phyloP scores from a whole-genome alignment of 2,113 vertebrate species.

The Myodes glareolus region DNA sequence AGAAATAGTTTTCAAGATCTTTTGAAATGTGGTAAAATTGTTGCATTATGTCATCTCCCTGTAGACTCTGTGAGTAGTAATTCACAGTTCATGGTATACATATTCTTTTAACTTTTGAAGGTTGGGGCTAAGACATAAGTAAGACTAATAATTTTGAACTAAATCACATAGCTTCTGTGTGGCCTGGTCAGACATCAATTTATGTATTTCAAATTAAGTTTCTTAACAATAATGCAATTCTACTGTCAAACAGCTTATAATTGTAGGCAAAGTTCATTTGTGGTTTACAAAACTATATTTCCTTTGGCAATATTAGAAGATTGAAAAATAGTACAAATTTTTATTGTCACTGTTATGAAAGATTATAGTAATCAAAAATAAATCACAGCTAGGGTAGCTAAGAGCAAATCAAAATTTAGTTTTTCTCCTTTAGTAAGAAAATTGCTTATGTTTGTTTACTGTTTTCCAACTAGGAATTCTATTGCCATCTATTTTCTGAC shows the following conservation, averaged over 20 bases:
- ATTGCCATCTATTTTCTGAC: conserved; percentile 46
- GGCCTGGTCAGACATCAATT: conserved; percentile 60
- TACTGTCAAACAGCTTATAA: conserved; percentile 70
- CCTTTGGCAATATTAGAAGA: conserved; percentile 67
- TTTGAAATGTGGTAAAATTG: conserved; percentile 39
- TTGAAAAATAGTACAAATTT: conserved; percentile 76
- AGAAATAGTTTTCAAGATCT: conserved; percentile 56
- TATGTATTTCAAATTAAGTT: conserved; percentile 70
- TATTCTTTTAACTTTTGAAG: conserved; percentile 56
- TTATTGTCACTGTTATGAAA: conserved; percentile 76
- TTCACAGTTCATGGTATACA: background rate
- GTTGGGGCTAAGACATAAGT: conserved; percentile 38
- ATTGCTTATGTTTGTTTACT: conserved; percentile 51
- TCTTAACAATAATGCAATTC: conserved; percentile 63
- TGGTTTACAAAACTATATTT: conserved; percentile 68
- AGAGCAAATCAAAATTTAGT: conserved; percentile 64
- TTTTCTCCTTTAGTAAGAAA: conserved; percentile 62
- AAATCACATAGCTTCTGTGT: conserved; percentile 54
- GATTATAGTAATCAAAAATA: conserved; percentile 77
- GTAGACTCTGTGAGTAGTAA: conserved; percentile 40
- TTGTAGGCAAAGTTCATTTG: conserved; percentile 72
- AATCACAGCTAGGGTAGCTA: conserved; percentile 74
- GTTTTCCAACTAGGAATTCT: conserved; percentile 58
- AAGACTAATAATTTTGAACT: conserved; percentile 59
- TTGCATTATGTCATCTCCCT: conserved; percentile 44